phyloP scores from a whole-genome alignment of 1,140 invertebrate genomes.

The Hyposmocoma kahamanoa region DNA sequence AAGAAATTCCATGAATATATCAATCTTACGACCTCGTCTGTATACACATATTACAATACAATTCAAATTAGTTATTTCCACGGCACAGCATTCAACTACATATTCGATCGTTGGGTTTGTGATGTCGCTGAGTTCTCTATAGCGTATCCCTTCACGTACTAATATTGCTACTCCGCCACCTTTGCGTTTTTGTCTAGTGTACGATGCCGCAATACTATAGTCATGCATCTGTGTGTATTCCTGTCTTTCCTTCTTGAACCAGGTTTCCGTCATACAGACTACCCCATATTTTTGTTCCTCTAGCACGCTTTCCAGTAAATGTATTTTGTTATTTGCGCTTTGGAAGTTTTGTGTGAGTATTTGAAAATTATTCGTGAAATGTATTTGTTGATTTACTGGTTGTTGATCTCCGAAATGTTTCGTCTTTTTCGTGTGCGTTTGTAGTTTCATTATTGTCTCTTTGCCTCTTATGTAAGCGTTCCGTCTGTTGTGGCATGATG shows the following conservation, averaged over 20 bases:
- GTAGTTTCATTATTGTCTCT: not conserved
- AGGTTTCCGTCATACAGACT: constrained; percentile 1
- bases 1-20: not conserved
- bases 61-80: not conserved
- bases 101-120: not conserved
- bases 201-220: not conserved
- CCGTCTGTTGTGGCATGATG: not conserved
- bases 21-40: not conserved
- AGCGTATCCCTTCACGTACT: not conserved
- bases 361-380: not conserved
- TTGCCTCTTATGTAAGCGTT: not conserved
- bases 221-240: not conserved
- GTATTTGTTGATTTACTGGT: not conserved
- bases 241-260: not conserved
- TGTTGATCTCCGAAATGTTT: not conserved
- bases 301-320: not conserved
- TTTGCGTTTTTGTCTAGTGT: not conserved
- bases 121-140: not conserved
- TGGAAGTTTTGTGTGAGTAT: constrained; percentile 3
- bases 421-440: not conserved
- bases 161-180: not conserved
- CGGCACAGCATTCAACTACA: not conserved
- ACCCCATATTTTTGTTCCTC: not conserved
- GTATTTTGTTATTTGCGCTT: constrained; percentile 1
- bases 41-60: not conserved